Conservation (phyloP, 2,113 vertebrate species). For the Telmatochromis bifrenatus region DNA sequence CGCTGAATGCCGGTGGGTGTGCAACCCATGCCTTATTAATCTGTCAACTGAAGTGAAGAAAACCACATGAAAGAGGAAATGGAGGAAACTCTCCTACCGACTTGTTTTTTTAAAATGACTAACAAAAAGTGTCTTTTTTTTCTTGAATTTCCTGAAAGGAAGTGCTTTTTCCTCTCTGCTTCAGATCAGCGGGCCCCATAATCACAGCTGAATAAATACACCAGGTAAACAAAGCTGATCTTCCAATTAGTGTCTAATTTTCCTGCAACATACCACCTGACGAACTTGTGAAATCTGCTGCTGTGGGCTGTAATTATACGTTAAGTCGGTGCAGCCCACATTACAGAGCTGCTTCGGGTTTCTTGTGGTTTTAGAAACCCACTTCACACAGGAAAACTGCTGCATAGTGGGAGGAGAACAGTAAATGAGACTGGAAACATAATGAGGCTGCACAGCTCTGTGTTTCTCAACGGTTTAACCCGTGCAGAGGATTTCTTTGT, state of each 20-base stretch:
- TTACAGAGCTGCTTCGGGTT: not conserved
- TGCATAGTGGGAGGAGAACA: not conserved
- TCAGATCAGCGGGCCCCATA: not conserved
- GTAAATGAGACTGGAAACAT: conserved; percentile 18
- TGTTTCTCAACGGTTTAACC: not conserved
- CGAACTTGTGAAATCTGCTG: not conserved
- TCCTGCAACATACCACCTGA: not conserved
- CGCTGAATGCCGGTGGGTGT: not conserved
- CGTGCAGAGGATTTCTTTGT: not conserved
- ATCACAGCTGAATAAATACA: not conserved
- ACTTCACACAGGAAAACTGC: conserved; percentile 21
- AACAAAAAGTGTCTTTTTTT: not conserved
- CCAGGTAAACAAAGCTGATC: not conserved
- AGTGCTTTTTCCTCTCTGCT: not conserved
- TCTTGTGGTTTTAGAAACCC: conserved; percentile 27
- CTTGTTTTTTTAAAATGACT: not conserved
- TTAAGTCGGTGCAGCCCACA: not conserved
- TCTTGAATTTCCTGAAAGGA: not conserved
- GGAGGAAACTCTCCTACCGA: not conserved
- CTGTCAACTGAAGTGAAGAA: not conserved
- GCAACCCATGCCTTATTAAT: not conserved
- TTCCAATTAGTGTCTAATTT: not conserved
- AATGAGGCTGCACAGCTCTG: not conserved
- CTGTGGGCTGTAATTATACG: not conserved
- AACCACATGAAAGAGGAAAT: not conserved